phyloP scores from a whole-genome alignment of 35 echinoderm and acorn worm genomes.

The Holothuria glaberrima region DNA sequence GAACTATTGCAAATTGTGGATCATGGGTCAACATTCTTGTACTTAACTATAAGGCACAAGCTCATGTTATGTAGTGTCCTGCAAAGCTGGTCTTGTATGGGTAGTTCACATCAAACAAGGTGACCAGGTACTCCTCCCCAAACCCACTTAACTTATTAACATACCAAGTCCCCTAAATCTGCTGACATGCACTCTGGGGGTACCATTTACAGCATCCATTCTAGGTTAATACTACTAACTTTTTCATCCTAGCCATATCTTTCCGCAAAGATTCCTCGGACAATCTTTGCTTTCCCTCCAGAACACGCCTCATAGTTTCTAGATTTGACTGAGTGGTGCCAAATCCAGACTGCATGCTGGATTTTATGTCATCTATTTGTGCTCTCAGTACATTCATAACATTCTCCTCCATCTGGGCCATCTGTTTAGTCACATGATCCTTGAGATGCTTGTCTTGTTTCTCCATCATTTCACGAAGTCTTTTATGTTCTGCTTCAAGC shows the following conservation, averaged over 20 bases:
- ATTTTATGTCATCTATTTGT: constrained; percentile 30
- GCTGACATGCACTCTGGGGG: neutral
- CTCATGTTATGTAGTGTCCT: too few relatives aligned
- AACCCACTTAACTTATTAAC: neutral
- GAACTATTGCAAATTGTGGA: too few relatives aligned
- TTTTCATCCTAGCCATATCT: constrained; percentile 47
- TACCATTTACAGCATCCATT: neutral
- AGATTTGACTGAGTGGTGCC: constrained; percentile 34
- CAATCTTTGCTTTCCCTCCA: constrained; percentile 47
- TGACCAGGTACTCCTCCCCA: neutral
- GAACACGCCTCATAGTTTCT: constrained; percentile 25
- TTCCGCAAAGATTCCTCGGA: constrained; percentile 17
- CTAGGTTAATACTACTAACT: constrained; percentile 37
- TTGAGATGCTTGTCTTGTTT: constrained; percentile 5
- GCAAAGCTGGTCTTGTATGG: too few relatives aligned
- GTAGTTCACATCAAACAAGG: neutral
- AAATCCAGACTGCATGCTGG: constrained; percentile 18
- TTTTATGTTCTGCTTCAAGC: neutral
- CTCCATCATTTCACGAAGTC: neutral
- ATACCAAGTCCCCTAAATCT: neutral
- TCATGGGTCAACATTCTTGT: too few relatives aligned
- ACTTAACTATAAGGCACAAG: too few relatives aligned
- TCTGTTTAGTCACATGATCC: constrained; percentile 1
- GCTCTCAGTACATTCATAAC: constrained; percentile 30
- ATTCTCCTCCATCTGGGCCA: constrained; percentile 21